phyloP scores from a whole-genome alignment of 2,888 invertebrate genomes.

The Amiota minor region DNA sequence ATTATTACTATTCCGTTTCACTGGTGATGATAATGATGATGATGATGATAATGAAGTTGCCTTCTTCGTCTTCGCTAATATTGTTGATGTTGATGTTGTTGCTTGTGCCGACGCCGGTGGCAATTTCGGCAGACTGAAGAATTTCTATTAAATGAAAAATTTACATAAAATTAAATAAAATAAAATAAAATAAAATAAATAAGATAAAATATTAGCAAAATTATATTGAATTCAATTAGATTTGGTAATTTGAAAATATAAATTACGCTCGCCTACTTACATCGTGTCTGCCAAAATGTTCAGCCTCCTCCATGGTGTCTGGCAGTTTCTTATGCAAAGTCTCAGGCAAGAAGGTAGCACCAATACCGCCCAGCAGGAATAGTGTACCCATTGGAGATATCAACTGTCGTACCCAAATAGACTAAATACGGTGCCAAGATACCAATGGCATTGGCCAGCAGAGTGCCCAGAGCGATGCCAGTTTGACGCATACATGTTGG shows the following conservation, averaged over 20 bases:
- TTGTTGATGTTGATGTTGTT: constrained; percentile 14
- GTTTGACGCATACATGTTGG: constrained; percentile 80
- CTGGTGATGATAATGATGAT: too few species aligned
- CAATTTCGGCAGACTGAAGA: constrained; percentile 72
- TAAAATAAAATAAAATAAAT: constrained; percentile 35
- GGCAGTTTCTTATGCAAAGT: constrained; percentile 78
- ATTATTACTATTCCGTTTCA: too few species aligned
- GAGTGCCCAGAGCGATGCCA: constrained; percentile 78
- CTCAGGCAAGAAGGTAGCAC: constrained; percentile 77
- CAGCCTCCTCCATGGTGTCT: constrained; percentile 79
- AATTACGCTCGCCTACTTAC: constrained; percentile 62
- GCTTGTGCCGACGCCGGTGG: constrained; percentile 53
- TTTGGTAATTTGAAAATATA: constrained; percentile 57
- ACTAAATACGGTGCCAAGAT: constrained; percentile 78
- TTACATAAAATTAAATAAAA: constrained; percentile 20
- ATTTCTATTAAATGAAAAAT: constrained; percentile 68
- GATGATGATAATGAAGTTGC: background rate
- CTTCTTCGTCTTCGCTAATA: constrained; percentile 7
- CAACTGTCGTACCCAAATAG: constrained; percentile 74
- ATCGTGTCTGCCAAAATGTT: constrained; percentile 75
- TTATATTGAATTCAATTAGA: constrained; percentile 49
- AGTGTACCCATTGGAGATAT: constrained; percentile 73
- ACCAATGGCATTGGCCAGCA: constrained; percentile 76
- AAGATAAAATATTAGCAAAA: constrained; percentile 11
- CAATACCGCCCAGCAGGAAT: constrained; percentile 74